Base-by-base conservation (phyloP, 2,888 invertebrate genomes). In the Lysandra bellargus region DNA sequence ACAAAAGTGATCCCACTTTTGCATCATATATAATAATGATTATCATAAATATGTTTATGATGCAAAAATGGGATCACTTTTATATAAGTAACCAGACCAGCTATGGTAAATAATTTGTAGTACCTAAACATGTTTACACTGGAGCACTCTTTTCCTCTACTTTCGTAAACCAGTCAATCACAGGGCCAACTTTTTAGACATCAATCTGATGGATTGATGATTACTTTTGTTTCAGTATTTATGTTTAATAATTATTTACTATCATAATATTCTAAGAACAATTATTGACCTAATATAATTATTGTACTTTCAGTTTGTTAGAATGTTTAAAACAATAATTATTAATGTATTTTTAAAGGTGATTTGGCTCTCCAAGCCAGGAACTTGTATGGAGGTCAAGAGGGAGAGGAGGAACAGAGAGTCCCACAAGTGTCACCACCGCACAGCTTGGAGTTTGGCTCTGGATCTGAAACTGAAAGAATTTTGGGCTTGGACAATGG, bases 401-500 rank as follows among this genome's bases (percentile, higher is more conserved):
- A 95, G 82, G 95, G 95, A 74, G 97, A 97, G 84, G 97, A 98
- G 85, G 98, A 98, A 86, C 97, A 97, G 87, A 95, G 97, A 83
- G 97, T 97, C 37, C 97, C 97, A 1, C 97, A 97, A 81, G 95
- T 97, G 78, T 97, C 97, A 57, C 97, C 97, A 17, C 97, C 97
- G 0, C 96, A 96, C 86, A 97, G 97, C 87, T 95, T 96, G 85
- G 97, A 96, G 82, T 97, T 97, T 95, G 97, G 95, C 2, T 91
- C 93, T 81, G 94, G 97, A 82, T 96, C 96, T 86, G 97, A 97
- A 86, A 97, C 97, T 87, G 98, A 98, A 93, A 97, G 98, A 88
- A 97, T 98, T 88, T 92, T 98, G 86, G 97, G 98, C 83, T 96
- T 98, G 86, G 98, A 98, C 95, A 97, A 97, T 85, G 97, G 97